phyloP scores from a whole-genome alignment of 2,888 invertebrate genomes.

The Saturnia japonica region DNA sequence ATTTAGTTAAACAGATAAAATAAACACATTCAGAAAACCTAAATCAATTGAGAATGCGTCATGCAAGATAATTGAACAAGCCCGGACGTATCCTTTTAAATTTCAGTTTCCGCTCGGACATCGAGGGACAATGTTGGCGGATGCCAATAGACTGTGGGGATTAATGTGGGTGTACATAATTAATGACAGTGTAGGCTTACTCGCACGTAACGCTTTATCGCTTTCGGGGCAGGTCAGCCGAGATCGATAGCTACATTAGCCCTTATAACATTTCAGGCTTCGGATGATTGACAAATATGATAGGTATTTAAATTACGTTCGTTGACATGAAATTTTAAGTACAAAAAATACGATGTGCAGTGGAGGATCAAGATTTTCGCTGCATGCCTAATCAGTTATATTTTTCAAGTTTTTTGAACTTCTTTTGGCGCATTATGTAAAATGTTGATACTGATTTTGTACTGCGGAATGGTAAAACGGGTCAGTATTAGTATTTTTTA shows the following conservation, averaged over 20 bases:
- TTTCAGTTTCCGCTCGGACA: constrained; percentile 20
- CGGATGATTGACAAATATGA: neutral
- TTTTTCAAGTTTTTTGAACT: too few species aligned
- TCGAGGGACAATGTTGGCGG: constrained; percentile 19
- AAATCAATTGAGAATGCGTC: constrained; percentile 2
- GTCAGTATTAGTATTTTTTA: too few species aligned
- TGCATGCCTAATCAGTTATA: too few species aligned
- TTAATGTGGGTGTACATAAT: constrained; percentile 28
- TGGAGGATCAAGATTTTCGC: too few species aligned
- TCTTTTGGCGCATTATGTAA: too few species aligned
- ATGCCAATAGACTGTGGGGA: constrained; percentile 25
- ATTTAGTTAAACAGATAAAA: too few species aligned
- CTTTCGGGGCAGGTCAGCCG: constrained; percentile 18
- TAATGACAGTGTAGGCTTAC: constrained; percentile 24
- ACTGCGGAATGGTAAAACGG: too few species aligned
- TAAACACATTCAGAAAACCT: neutral
- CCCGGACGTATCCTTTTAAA: constrained; percentile 12
- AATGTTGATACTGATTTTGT: too few species aligned
- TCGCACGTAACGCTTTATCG: constrained; percentile 25
- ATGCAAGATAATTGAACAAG: neutral
- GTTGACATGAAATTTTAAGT: neutral
- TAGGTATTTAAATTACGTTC: neutral
- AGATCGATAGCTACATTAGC: constrained; percentile 12
- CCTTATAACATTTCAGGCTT: constrained; percentile 5
- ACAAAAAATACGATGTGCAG: neutral